Evolutionary conservation across 2,797 vertebrate genomes (phyloP), one percentile per base, ranked within the genome.

Genomic region (Meriones psammophilus): DNA sequence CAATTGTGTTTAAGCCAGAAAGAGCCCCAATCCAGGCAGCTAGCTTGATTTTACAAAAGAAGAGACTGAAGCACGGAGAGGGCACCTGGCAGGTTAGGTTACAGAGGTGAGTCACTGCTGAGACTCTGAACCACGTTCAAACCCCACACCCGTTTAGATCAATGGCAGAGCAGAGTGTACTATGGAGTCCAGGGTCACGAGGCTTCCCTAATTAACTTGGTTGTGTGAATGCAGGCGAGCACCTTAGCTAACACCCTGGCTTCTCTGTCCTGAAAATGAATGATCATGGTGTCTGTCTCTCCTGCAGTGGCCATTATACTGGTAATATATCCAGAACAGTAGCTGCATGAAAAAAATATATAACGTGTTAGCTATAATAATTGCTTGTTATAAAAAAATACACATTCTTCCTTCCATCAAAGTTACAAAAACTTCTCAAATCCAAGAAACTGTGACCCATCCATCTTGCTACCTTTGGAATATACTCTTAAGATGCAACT

Each of bases 361-460:
- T 76, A 42, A n/a, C 22, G 5, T 24, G 5, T 58, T 46, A 60
- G 36, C 66, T n/a, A 24, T 36, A 30, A 30, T 36, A n/a, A 89
- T 6, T 30, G 50, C 60, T 64, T 24, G 12, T 33, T 46, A n/a
- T 50, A 60, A 4, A 28, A 39, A 58, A 58, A 58, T 5, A 26
- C 60, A 88, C 3, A 62, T 10, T 13, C 6, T 56, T 62, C 8
- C 84, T 15, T 39, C 50, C 20, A 69, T 9, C 28, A n/a, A 85
- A 88, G 71, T 74, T 76, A 83, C 62, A 66, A 83, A 39, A 79
- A 36, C 22, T 96, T 90, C 36, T 88, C 94, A 92, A 80, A 50
- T 76, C 2, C 68, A 74, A 91, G 30, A 86, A 80, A 50, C 74
- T 60, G n/a, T 50, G 74, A 85, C 73, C n/a, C 26, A 88, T 24